Conservation (phyloP, 2,113 vertebrate genomes). For the Myiopsitta monachus region DNA sequence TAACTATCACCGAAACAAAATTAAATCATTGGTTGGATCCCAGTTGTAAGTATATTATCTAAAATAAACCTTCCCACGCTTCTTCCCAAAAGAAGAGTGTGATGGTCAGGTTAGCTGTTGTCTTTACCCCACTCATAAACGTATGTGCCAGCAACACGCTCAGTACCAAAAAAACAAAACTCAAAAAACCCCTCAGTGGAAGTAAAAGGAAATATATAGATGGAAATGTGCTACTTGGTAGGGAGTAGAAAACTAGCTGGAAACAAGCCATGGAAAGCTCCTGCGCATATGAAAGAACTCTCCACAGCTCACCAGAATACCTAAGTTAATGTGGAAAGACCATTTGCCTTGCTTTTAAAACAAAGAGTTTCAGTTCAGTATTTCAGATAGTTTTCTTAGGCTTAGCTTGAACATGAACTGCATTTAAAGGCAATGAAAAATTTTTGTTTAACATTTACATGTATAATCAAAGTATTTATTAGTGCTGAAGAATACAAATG, state of each 20-base stretch:
- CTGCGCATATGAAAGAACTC: background rate
- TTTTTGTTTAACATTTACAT: background rate
- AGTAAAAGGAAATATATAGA: background rate
- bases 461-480: background rate
- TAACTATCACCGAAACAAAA: slow-evolving; percentile 63
- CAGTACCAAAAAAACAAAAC: background rate
- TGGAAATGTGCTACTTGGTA: background rate
- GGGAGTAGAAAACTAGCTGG: background rate
- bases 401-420: background rate
- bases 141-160: background rate
- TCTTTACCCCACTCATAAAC: background rate
- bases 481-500: background rate
- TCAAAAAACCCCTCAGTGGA: background rate
- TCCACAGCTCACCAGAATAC: background rate
- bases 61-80: background rate
- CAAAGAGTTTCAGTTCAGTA: background rate
- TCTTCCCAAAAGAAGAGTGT: background rate
- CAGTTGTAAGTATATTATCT: background rate
- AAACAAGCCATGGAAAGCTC: background rate
- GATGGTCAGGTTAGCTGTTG: background rate
- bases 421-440: background rate
- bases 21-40: background rate
- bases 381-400: background rate
- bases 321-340: background rate
- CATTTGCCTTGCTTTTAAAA: background rate